phyloP scores from a whole-genome alignment of 2,113 vertebrate genomes.

The Tragelaphus buxtoni region DNA sequence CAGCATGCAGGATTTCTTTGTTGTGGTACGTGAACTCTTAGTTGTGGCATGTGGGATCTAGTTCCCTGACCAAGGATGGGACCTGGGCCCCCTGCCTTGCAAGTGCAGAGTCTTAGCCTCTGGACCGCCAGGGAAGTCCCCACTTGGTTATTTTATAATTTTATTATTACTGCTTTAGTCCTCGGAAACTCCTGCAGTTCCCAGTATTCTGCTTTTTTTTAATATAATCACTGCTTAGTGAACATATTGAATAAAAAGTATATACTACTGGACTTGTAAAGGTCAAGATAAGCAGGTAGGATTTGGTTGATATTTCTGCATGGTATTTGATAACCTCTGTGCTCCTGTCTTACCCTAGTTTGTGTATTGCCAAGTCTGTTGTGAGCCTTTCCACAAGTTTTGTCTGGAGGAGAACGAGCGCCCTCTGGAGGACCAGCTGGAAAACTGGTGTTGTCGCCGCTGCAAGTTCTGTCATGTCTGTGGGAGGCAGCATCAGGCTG shows the following conservation, averaged over 20 bases:
- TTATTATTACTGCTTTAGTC: background rate
- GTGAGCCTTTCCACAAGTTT: constrained; percentile 98
- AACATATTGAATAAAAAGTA: background rate
- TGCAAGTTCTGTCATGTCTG: constrained; percentile 98
- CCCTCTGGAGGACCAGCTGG: constrained; percentile 96
- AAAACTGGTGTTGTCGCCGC: constrained; percentile 98
- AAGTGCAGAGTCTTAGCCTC: background rate
- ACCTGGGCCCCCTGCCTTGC: background rate
- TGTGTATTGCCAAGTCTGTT: constrained; percentile 99
- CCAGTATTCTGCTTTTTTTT: background rate
- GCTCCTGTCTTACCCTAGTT: constrained; percentile 81
- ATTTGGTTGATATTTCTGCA: background rate
- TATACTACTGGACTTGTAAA: background rate
- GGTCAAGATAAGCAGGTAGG: background rate
- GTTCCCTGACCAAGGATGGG: background rate
- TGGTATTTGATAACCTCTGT: constrained; percentile 39
- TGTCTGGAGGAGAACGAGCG: constrained; percentile 97
- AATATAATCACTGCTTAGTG: background rate
- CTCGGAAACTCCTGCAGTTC: background rate
- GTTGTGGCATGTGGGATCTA: background rate
- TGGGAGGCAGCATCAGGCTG: constrained; percentile 94
- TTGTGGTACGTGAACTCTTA: background rate
- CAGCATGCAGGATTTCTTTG: background rate
- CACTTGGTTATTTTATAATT: constrained; percentile 5
- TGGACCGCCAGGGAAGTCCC: background rate